Base-by-base conservation (phyloP, 37 sponge, comb jelly and placozoan species). In the Hexactinellida sp. region DNA sequence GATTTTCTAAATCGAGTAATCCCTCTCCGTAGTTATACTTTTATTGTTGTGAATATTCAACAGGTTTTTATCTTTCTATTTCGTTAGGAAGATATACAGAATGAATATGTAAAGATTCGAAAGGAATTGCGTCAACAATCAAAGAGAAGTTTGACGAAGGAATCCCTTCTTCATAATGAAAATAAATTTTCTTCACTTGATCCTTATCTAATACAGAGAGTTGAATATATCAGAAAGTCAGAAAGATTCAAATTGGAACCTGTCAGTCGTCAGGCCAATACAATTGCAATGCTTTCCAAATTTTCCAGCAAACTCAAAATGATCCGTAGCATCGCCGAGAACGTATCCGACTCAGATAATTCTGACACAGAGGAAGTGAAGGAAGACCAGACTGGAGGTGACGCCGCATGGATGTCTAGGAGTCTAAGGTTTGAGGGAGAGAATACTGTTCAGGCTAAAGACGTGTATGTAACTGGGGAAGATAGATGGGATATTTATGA, bases 401-500 rank as follows among this genome's bases (percentile, higher is more conserved):
- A 63, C 13, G 28, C 76, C 30, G 3, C 76, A 25, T 63, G 76
- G 76, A 63, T 63, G 76, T 25, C 32, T 23, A 63, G 34, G 13
- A 63, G 76, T 63, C 34, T 63, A 63, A n/a, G 3, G 25, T 63
- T 63, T 23, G 88, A 87, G 1, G 87, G 87, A 30, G 84, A 83
- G 24, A 54, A n/a, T 25, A 36, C 85, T 21, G 87, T 86, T 13
- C 38, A 83, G 84, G 95, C 93, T 10, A 98, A 98, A 38, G 99
- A 98, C 85, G 95, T 94, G 41, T 92, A 90, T 38, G 83, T 89
- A 1, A 84, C 89, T 38, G 85, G 89, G 39, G 92, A 91, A 37
- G 93, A 99, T 55, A 90, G 95, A 19, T 99, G 88, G 82, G 95
- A 99, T 86, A 99, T 99, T 37, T 94, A 89, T 55, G 99, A 99